Conservation (phyloP, 37 sponge, comb jelly and placozoan genomes). For the Theonella swinhoei region DNA sequence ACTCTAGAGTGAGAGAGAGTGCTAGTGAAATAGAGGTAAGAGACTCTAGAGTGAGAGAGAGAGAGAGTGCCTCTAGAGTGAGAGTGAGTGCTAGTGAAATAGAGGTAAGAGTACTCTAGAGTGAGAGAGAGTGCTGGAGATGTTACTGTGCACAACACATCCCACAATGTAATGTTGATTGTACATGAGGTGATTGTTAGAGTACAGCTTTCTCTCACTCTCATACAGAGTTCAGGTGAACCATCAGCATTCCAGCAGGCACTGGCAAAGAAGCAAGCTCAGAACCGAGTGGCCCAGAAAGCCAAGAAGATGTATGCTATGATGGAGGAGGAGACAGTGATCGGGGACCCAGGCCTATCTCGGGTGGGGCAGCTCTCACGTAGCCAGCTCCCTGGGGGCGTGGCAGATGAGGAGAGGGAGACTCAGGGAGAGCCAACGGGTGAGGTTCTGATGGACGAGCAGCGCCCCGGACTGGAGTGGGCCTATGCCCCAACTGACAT, state of each 20-base stretch:
- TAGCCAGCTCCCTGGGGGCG: neutral
- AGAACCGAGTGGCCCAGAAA: conserved; percentile 3
- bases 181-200: too few species aligned
- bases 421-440: conserved; percentile 21
- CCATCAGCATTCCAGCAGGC: neutral
- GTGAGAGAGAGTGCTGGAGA: too few species aligned
- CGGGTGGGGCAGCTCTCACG: neutral
- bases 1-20: too few species aligned
- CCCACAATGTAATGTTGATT: too few species aligned
- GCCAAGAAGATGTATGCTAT: conserved; percentile 69
- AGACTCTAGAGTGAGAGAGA: too few species aligned
- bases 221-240: neutral
- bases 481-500: conserved; percentile 79
- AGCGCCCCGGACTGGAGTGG: conserved; percentile 72
- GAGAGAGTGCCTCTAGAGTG: too few species aligned
- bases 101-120: too few species aligned
- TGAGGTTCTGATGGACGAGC: conserved; percentile 48
- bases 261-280: neutral
- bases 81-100: too few species aligned
- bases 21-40: too few species aligned
- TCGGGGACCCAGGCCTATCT: conserved; percentile 10
- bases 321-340: conserved; percentile 55
- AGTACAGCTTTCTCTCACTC: too few species aligned
- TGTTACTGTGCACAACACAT: too few species aligned
- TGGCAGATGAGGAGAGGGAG: conserved; percentile 1